Conservation (phyloP, 2,113 vertebrate species). For the Promerops cafer region DNA sequence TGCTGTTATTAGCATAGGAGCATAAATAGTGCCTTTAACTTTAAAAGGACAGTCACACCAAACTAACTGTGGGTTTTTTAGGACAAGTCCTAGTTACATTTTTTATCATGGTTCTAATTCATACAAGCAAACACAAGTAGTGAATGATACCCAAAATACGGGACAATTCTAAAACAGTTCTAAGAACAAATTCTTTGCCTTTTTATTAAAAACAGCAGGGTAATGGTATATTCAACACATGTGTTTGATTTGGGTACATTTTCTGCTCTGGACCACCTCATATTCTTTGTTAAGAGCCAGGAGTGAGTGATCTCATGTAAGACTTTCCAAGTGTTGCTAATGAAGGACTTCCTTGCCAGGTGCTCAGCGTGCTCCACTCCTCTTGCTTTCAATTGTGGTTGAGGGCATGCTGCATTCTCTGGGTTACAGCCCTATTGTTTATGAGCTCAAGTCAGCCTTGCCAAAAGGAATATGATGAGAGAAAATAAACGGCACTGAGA, state of each 20-base stretch:
- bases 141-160: neutral
- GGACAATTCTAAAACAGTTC: neutral
- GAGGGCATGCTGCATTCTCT: neutral
- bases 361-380: neutral
- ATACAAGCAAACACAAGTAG: neutral
- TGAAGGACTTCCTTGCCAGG: conserved; percentile 30
- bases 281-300: conserved; percentile 25
- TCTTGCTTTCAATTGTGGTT: neutral
- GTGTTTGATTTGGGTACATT: conserved; percentile 48
- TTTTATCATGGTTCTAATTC: neutral
- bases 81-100: neutral
- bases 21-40: neutral
- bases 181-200: neutral
- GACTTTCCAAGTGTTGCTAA: conserved; percentile 41
- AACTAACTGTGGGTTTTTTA: neutral
- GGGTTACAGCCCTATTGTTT: neutral
- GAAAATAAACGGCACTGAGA: neutral
- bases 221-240: conserved; percentile 10
- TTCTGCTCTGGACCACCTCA: conserved; percentile 50
- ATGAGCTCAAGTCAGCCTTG: neutral
- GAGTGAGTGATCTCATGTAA: conserved; percentile 55
- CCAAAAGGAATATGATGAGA: neutral
- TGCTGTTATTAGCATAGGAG: neutral
- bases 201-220: conserved; percentile 26
- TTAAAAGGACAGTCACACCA: neutral